Evolutionary conservation across 53 echinoderm and acorn worm genomes (phyloP), one percentile per base, ranked within the genome.

Genomic region (Glandiceps talaboti): DNA sequence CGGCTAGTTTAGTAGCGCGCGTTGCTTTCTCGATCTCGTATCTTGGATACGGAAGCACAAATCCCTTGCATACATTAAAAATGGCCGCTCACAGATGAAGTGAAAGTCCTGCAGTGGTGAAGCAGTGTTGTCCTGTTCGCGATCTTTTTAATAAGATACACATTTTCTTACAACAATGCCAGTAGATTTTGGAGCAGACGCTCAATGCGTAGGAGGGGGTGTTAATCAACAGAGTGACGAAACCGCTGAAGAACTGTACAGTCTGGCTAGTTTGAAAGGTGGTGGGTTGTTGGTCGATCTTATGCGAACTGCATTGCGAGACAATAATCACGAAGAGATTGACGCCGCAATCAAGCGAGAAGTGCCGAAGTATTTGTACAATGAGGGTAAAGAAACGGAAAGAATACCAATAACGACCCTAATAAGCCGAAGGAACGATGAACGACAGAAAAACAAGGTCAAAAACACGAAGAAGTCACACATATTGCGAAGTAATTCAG

Each of bases 201-300:
- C n/a, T n/a, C n/a, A n/a, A n/a, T n/a, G n/a, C n/a, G n/a, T n/a
- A n/a, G n/a, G n/a, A n/a, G n/a, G n/a, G n/a, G n/a, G n/a, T n/a
- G n/a, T n/a, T n/a, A n/a, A n/a, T n/a, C n/a, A n/a, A n/a, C n/a
- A n/a, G n/a, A n/a, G n/a, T n/a, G n/a, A n/a, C n/a, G 64, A 45
- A 45, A 73, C 77, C 14, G 83, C 73, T 1, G 29, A 45, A 30
- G 73, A 30, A 30, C 79, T 92, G 1, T 92, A 92, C 72, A 74
- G 75, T 26, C 83, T 89, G 29, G 92, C 89, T 27, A 89, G 87
- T 30, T 77, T 83, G 27, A 87, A 92, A 74, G 92, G 92, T 25
- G 89, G 92, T 29, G 93, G 93, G 32, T 83, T 84, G 74, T 87
- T 97, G 64, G 88, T 97, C 25, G 91, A 90, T 1, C 26, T 93